A percentile compares a stretch with the other conserved stretches of the same genome.
Evolutionary conservation across 1,140 invertebrate species (phyloP).

Genomic region (Paraescarpia echinospica): DNA sequence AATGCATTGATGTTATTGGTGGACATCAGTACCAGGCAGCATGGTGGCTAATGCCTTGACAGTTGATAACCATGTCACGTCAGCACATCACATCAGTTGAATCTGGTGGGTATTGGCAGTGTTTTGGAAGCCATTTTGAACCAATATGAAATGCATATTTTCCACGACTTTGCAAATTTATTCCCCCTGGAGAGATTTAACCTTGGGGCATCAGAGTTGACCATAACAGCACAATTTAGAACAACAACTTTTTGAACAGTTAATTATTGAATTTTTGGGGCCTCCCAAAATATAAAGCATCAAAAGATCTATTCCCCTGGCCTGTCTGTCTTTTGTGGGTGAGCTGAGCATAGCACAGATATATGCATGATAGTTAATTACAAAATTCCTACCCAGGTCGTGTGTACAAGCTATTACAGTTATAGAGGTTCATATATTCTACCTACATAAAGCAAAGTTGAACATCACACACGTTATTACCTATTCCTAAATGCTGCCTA

Average conservation of each 20-base stretch:
- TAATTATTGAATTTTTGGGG: not conserved
- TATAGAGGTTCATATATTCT: not conserved
- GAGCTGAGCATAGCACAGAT: not conserved
- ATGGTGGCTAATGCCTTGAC: too few relatives aligned
- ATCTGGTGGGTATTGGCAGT: too few relatives aligned
- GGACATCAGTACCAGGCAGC: too few relatives aligned
- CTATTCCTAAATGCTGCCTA: too few relatives aligned
- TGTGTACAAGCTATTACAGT: not conserved
- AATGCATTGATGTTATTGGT: too few relatives aligned
- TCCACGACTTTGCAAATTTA: too few relatives aligned
- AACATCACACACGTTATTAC: too few relatives aligned
- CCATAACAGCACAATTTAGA: not conserved
- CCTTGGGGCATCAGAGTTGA: not conserved
- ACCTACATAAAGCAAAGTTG: not conserved
- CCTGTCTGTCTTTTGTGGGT: not conserved
- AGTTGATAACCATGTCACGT: too few relatives aligned
- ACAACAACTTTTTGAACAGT: not conserved
- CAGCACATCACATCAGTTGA: too few relatives aligned
- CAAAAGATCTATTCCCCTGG: not conserved
- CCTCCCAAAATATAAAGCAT: not conserved
- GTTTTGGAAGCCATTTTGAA: too few relatives aligned
- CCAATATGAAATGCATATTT: too few relatives aligned
- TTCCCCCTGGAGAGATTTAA: not conserved
- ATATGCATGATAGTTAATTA: not conserved
- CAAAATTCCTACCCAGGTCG: not conserved